Conservation (phyloP, 2,888 invertebrate species). For the Nomada ferruginata region DNA sequence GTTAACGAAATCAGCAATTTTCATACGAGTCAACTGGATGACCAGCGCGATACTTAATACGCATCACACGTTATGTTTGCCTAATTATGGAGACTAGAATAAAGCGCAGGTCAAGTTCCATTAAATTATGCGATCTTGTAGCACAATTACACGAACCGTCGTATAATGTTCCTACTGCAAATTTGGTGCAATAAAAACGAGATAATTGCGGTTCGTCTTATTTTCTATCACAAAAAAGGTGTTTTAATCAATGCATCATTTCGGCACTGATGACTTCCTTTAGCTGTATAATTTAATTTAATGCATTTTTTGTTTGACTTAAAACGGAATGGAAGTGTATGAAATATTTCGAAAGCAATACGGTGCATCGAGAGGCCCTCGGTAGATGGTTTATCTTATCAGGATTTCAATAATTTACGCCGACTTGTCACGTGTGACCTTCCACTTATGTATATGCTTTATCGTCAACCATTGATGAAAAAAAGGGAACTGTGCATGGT, state of each 20-base stretch:
- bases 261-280: neutral
- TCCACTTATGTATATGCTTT: conserved; percentile 18
- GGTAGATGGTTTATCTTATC: conserved; percentile 43
- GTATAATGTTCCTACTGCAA: neutral
- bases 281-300: neutral
- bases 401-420: conserved; percentile 40
- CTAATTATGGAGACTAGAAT: conserved; percentile 59
- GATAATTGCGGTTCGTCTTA: neutral
- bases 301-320: neutral
- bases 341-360: conserved; percentile 10
- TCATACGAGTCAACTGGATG: neutral
- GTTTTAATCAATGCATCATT: neutral
- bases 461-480: neutral
- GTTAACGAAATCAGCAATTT: conserved; percentile 6
- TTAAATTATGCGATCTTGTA: conserved; percentile 19
- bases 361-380: neutral
- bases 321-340: neutral
- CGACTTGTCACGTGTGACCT: conserved; percentile 28
- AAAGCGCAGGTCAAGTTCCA: conserved; percentile 38
- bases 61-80: neutral
- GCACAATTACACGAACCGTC: neutral
- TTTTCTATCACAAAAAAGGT: neutral
- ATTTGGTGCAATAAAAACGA: neutral
- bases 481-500: conserved; percentile 1
- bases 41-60: neutral